These are phyloP conservation scores for Rhinophrynus dorsalis DNA, from an alignment of 2,797 vertebrate genomes.

Conservation along the genomic window DNA sequence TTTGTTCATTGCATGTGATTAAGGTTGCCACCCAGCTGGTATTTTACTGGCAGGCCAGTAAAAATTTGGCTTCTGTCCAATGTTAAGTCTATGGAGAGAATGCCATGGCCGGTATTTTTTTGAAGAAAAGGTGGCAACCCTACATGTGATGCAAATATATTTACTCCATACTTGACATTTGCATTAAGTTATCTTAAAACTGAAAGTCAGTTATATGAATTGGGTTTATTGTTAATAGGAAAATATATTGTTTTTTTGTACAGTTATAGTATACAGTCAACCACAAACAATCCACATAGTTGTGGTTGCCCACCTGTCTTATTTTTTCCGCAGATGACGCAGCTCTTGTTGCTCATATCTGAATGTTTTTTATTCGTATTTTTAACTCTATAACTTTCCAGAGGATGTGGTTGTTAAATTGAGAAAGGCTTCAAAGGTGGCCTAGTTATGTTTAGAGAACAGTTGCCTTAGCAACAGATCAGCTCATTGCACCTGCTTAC, in stretches of 20 bases:
- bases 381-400: constrained; percentile 58
- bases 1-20: too few species aligned
- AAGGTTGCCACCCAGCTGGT: too few species aligned
- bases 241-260: neutral
- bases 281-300: neutral
- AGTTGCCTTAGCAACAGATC: constrained; percentile 28
- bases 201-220: too few species aligned
- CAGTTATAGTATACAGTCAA: neutral
- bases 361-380: constrained; percentile 47
- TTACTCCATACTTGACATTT: too few species aligned
- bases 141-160: too few species aligned
- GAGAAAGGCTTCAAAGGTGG: constrained; percentile 54
- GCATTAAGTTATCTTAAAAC: too few species aligned
- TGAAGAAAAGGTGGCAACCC: too few species aligned
- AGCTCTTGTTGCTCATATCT: constrained; percentile 8
- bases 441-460: constrained; percentile 54
- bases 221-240: too few species aligned
- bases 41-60: too few species aligned
- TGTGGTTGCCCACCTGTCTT: constrained; percentile 39
- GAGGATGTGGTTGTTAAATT: constrained; percentile 66
- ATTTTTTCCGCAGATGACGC: neutral
- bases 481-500: constrained; percentile 19
- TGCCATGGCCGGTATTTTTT: too few species aligned
- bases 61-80: too few species aligned
- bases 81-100: too few species aligned